These are phyloP conservation scores for Actinia tenebrosa DNA, from an alignment of 64 coral and sea anemone species.

Conservation along the genomic window DNA sequence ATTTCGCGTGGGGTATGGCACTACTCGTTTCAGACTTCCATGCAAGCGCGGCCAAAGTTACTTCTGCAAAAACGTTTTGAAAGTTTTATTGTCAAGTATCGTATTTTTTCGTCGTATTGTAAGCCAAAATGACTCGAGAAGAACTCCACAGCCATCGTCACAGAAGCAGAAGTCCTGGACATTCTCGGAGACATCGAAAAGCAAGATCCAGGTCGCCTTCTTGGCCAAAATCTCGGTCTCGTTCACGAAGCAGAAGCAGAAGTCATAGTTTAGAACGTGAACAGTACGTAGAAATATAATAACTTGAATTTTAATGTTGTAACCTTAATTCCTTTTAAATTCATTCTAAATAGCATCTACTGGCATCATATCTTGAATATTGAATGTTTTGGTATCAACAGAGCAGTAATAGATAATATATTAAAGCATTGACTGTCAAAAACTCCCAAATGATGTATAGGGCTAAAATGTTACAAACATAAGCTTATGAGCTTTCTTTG, in stretches of 20 bases:
- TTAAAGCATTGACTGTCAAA: not conserved
- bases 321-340: not conserved
- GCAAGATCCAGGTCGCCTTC: conserved; percentile 7
- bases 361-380: not conserved
- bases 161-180: conserved; percentile 12
- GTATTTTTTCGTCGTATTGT: not conserved
- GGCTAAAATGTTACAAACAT: too few species aligned
- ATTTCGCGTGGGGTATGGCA: not conserved
- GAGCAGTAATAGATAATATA: too few species aligned
- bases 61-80: not conserved
- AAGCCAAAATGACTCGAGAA: conserved; percentile 10
- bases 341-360: not conserved
- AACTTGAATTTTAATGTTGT: not conserved
- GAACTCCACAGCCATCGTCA: not conserved
- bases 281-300: not conserved
- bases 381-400: too few species aligned
- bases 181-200: conserved; percentile 12
- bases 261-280: conserved; percentile 24
- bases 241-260: conserved; percentile 19
- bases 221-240: conserved; percentile 1
- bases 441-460: not conserved
- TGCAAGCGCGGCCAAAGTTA: not conserved
- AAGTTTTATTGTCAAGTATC: not conserved
- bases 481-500: not conserved
- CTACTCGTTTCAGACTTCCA: not conserved